phyloP scores from a whole-genome alignment of 2,797 vertebrate genomes.

The Danio tinwini region DNA sequence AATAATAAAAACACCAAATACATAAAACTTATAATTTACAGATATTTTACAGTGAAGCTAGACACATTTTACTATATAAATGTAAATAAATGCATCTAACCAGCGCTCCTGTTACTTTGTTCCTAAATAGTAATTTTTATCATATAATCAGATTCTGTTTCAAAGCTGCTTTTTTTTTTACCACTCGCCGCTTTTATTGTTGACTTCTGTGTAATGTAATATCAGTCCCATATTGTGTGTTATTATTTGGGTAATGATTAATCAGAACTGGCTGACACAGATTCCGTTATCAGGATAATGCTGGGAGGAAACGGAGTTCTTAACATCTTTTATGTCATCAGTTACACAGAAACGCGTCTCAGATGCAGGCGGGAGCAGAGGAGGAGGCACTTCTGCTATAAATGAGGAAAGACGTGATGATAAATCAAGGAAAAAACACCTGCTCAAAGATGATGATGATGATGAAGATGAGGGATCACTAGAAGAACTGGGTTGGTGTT shows the following conservation, averaged over 20 bases:
- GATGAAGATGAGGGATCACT: background rate
- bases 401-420: slow-evolving; percentile 27
- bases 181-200: background rate
- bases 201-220: background rate
- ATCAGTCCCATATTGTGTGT: background rate
- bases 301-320: background rate
- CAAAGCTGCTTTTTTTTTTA: background rate
- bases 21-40: too few relatives aligned
- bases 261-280: background rate
- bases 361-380: slow-evolving; percentile 38
- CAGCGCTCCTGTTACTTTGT: too few relatives aligned
- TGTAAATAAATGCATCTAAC: too few relatives aligned
- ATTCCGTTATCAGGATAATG: slow-evolving; percentile 26
- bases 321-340: slow-evolving; percentile 8
- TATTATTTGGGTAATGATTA: slow-evolving; percentile 18
- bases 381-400: slow-evolving; percentile 25
- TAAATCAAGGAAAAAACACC: background rate
- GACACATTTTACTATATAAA: too few relatives aligned
- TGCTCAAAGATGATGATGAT: background rate
- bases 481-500: background rate
- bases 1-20: too few relatives aligned
- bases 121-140: background rate
- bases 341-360: background rate
- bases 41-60: too few relatives aligned
- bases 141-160: background rate